Evolutionary conservation across 2,113 vertebrate species (phyloP).

Genomic region (Alexandromys fortis): DNA sequence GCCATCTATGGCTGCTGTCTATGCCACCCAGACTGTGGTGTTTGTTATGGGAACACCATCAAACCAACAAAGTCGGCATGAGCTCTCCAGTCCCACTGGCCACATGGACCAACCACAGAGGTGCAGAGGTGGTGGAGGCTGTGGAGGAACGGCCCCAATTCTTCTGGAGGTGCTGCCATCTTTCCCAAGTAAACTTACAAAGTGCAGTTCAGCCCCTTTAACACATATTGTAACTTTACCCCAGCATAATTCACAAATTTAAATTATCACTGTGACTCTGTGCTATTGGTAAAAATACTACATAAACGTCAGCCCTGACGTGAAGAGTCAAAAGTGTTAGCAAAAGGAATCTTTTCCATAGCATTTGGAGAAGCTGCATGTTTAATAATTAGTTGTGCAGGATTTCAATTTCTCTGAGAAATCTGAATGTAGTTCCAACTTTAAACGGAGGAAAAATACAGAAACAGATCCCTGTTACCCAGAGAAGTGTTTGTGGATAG

Average conservation of each 20-base stretch:
- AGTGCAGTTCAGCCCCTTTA: not conserved
- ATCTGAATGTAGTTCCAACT: not conserved
- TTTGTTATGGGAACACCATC: not conserved
- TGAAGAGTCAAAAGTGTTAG: slow-evolving; percentile 1
- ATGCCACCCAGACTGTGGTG: too few relatives aligned
- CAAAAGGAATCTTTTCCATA: slow-evolving; percentile 4
- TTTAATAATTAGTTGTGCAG: slow-evolving; percentile 21
- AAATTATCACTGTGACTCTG: not conserved
- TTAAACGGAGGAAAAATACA: not conserved
- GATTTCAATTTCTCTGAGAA: slow-evolving; percentile 4
- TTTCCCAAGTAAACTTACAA: not conserved
- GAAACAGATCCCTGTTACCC: not conserved
- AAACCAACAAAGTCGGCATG: not conserved
- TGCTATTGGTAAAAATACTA: not conserved
- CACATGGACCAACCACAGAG: not conserved
- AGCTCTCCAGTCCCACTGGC: not conserved
- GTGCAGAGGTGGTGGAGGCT: not conserved
- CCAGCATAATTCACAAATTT: not conserved
- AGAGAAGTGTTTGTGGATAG: not conserved
- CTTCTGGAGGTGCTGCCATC: not conserved
- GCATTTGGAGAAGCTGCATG: slow-evolving; percentile 11
- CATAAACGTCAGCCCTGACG: not conserved
- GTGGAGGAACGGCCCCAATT: too few relatives aligned
- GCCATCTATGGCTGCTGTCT: not conserved
- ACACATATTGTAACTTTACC: not conserved